Percentiles rank a stretch among this genome's conserved stretches.
Conservation (phyloP, 1,140 invertebrate species). For the Listronotus bonariensis region DNA sequence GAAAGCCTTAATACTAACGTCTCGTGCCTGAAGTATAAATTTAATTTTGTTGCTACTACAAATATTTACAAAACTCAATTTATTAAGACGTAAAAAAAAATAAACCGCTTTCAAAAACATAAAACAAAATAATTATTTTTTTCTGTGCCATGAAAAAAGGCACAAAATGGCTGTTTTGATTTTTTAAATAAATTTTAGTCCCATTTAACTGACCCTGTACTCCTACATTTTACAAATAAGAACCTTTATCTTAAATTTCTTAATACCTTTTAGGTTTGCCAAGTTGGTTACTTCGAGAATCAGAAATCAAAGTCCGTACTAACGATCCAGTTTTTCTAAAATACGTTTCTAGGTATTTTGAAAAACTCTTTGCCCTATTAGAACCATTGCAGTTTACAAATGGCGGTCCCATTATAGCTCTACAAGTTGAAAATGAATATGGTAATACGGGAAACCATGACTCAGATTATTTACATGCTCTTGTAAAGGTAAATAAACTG, state of each 20-base stretch:
- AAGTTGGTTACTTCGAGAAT: constrained; percentile 43
- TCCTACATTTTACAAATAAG: no score
- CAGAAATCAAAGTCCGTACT: constrained; percentile 58
- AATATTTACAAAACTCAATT: no score
- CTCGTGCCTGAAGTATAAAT: no score
- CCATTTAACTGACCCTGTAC: no score
- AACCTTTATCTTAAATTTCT: no score
- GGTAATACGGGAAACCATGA: constrained; percentile 49
- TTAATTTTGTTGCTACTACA: no score
- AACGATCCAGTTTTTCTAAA: constrained; percentile 57
- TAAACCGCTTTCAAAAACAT: no score
- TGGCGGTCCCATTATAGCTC: constrained; percentile 64
- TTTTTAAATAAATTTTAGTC: no score
- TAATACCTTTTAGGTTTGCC: constrained; percentile 46
- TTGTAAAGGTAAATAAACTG: constrained; percentile 52
- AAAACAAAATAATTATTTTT: constrained; percentile 1
- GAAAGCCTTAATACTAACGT: no score
- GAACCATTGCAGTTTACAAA: constrained; percentile 59
- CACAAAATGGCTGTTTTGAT: no score
- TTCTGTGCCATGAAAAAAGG: no score
- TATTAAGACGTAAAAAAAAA: no score
- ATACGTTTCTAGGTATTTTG: constrained; percentile 58
- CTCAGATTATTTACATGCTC: constrained; percentile 55
- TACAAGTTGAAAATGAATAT: constrained; percentile 65
- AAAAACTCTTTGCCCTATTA: constrained; percentile 57